Conservation (phyloP, 2,797 vertebrate species). For the Psittacula echo region DNA sequence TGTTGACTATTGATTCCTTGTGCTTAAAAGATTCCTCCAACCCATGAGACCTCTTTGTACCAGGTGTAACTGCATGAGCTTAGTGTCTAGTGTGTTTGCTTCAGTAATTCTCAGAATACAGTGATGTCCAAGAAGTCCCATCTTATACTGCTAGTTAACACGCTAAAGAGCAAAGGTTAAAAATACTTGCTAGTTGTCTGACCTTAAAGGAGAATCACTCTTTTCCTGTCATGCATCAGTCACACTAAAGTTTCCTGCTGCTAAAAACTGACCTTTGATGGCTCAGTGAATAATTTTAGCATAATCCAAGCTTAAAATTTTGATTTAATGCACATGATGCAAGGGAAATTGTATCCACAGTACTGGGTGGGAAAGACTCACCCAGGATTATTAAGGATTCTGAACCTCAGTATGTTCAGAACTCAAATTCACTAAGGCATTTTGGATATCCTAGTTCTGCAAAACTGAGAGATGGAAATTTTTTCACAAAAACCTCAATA, state of each 20-base stretch:
- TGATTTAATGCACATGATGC: constrained; percentile 12
- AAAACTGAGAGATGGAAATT: neutral
- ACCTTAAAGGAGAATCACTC: neutral
- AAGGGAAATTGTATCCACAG: neutral
- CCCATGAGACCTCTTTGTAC: neutral
- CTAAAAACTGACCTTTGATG: constrained; percentile 4
- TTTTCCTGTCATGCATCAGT: neutral
- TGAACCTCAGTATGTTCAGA: neutral
- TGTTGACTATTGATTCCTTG: neutral
- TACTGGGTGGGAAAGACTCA: neutral
- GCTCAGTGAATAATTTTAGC: neutral
- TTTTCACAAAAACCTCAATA: neutral
- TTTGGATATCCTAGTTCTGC: neutral
- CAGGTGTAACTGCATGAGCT: neutral
- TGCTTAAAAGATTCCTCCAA: neutral
- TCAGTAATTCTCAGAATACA: neutral
- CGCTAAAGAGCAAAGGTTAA: neutral
- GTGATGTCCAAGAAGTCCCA: neutral
- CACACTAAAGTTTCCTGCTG: neutral
- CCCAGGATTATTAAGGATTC: neutral
- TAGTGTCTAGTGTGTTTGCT: neutral
- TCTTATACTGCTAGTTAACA: neutral
- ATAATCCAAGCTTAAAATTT: neutral
- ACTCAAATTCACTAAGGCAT: neutral
- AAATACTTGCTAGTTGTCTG: neutral